Evolutionary conservation across 2,113 vertebrate genomes (phyloP), one percentile per base, ranked within the genome.

Genomic region (Saiga tatarica): DNA sequence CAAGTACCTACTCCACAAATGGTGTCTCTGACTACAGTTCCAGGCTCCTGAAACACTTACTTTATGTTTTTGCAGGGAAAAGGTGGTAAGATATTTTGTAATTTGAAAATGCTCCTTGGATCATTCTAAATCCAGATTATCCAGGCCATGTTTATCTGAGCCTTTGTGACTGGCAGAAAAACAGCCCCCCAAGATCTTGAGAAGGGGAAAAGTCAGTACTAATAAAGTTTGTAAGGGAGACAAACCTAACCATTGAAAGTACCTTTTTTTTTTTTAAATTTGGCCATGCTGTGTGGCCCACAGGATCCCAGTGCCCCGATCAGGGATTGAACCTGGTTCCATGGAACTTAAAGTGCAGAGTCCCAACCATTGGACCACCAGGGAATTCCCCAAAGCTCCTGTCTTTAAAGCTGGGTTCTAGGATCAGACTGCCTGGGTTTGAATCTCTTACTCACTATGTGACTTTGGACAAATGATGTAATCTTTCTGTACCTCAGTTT

Each of bases 91-190:
- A 59, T 30, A 67, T 7, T 52, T 64, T 71, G 9, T 52, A 45
- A 33, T 91, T 88, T 85, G 76, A 85, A 93, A 93, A 79, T 89
- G 59, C 25, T 91, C 62, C 47, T 64, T 85, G 9, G 39, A 50
- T 95, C 53, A 82, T 78, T 76, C 21, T 95, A 86, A 74, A 78
- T 76, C 55, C 30, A 95, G 21, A 93, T 83, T 76, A 45, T 94
- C 19, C 28, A 57, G 60, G 16, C 45, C 45, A 6, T 53, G 45
- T 88, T 94, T 78, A 91, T 67, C 52, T 89, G 78, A 81, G 25
- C 47, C 76, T 60, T 93, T 93, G 45, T 36, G 86, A 6, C 64
- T 96, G 47, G 4, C 59, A 93, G 59, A 91, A 50, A 91, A 93
- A 53, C 16, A 91, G 64, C 7, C 17, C 82, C 47, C 47, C 4